phyloP scores from a whole-genome alignment of 1,140 invertebrate genomes.

The Euborellia annulipes region DNA sequence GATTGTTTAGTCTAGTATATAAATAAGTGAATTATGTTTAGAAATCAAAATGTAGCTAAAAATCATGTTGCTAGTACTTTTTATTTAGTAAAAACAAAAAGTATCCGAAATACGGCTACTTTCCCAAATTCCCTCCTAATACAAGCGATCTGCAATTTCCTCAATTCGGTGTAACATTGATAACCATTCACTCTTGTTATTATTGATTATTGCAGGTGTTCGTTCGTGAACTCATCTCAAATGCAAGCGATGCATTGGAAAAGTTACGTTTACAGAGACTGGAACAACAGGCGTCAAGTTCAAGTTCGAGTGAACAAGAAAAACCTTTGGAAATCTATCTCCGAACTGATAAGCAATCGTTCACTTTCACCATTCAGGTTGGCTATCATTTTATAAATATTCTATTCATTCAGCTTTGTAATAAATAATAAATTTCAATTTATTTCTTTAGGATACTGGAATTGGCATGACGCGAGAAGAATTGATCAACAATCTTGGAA shows the following conservation, averaged over 20 bases:
- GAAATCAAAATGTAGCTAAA: too few species aligned
- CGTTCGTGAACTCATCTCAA: constrained; percentile 88
- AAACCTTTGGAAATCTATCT: constrained; percentile 69
- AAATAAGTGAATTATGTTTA: too few species aligned
- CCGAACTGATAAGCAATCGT: constrained; percentile 69
- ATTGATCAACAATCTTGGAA: constrained; percentile 78
- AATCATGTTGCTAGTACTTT: too few species aligned
- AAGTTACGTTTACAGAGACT: constrained; percentile 67
- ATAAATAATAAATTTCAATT: neutral
- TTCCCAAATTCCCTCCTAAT: too few species aligned
- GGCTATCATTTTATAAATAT: constrained; percentile 4
- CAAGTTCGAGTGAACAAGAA: too few species aligned
- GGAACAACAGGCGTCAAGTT: constrained; percentile 37
- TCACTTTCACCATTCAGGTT: constrained; percentile 77
- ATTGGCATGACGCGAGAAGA: constrained; percentile 91
- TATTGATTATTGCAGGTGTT: constrained; percentile 52
- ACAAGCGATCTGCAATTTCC: too few species aligned
- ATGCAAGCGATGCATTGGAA: constrained; percentile 92
- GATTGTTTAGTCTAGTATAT: too few species aligned
- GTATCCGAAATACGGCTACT: too few species aligned
- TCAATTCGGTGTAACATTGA: too few species aligned
- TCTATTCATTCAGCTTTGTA: constrained; percentile 2
- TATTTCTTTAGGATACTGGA: constrained; percentile 59
- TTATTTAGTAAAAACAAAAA: too few species aligned
- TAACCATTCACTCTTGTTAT: too few species aligned